These are phyloP conservation scores for Rhea americana DNA, from an alignment of 2,113 vertebrate genomes.

Conservation along the genomic window DNA sequence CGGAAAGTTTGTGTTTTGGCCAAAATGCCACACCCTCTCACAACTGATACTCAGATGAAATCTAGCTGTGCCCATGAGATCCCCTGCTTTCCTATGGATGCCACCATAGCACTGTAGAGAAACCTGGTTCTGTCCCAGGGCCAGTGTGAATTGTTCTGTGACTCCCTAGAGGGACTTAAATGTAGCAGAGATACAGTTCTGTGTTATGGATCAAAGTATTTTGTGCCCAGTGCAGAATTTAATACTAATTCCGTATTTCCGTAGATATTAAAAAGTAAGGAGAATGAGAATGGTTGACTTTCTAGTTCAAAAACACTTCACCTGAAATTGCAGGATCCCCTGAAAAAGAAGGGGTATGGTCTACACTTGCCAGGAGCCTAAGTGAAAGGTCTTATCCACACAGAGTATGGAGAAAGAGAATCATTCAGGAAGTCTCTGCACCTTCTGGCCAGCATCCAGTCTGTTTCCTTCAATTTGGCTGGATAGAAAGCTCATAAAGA, in stretches of 20 bases:
- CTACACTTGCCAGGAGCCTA: not conserved
- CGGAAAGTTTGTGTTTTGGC: not conserved
- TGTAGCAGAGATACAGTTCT: not conserved
- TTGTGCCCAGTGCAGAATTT: not conserved
- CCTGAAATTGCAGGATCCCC: fast-evolving
- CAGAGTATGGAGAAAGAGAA: not conserved
- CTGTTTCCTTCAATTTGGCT: not conserved
- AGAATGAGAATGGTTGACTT: not conserved
- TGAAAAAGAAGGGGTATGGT: not conserved
- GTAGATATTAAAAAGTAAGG: not conserved
- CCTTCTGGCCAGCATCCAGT: not conserved
- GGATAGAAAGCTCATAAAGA: not conserved
- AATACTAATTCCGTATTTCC: not conserved
- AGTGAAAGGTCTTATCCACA: not conserved
- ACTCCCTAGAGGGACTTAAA: not conserved
- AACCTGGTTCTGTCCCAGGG: not conserved
- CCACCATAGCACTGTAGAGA: not conserved
- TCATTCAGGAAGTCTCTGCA: fast-evolving
- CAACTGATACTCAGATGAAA: not conserved
- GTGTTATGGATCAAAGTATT: not conserved
- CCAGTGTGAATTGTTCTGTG: not conserved
- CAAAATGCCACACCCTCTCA: fast-evolving
- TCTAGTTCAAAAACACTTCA: not conserved
- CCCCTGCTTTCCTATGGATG: not conserved
- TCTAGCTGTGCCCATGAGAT: not conserved